These are phyloP conservation scores for Gryllus bimaculatus DNA, from an alignment of 1,140 invertebrate genomes.

Conservation along the genomic window DNA sequence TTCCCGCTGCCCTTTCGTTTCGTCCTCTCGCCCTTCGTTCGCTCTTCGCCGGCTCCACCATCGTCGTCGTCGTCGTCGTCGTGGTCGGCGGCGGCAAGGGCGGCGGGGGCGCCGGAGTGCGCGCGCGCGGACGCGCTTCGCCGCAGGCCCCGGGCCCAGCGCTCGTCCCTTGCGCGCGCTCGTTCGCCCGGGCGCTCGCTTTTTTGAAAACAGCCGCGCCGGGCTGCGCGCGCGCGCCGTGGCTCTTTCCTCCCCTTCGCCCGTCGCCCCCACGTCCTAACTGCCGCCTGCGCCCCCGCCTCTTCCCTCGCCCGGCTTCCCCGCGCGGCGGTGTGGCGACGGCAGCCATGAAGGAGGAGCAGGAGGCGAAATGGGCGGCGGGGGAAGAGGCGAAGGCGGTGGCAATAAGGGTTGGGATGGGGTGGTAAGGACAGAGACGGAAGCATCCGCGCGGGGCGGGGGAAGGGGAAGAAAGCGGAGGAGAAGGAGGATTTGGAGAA, in stretches of 20 bases:
- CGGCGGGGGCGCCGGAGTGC: not conserved
- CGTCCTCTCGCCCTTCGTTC: not conserved
- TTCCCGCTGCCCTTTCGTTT: not conserved
- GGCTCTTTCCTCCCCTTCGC: not conserved
- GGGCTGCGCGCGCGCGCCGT: not conserved
- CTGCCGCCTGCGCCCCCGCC: too few species aligned
- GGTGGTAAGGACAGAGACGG: not conserved
- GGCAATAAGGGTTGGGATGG: not conserved
- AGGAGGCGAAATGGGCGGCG: too few species aligned
- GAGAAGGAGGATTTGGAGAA: too few species aligned
- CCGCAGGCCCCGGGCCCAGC: not conserved
- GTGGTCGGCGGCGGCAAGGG: not conserved
- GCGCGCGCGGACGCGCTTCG: not conserved
- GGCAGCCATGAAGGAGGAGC: too few species aligned
- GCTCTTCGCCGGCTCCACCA: not conserved
- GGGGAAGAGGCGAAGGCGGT: not conserved
- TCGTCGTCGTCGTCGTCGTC: not conserved
- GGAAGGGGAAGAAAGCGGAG: too few species aligned
- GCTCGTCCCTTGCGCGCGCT: not conserved
- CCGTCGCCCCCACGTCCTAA: too few species aligned
- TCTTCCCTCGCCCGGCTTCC: too few species aligned
- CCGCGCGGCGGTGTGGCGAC: too few species aligned
- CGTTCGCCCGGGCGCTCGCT: not conserved
- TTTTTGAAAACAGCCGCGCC: not conserved
- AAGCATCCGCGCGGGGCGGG: not conserved